A percentile compares a stretch with the other conserved stretches of the same genome.
These are phyloP conservation scores for Synodontis membranacea DNA, from an alignment of 2,113 vertebrate genomes.

Conservation along the genomic window DNA sequence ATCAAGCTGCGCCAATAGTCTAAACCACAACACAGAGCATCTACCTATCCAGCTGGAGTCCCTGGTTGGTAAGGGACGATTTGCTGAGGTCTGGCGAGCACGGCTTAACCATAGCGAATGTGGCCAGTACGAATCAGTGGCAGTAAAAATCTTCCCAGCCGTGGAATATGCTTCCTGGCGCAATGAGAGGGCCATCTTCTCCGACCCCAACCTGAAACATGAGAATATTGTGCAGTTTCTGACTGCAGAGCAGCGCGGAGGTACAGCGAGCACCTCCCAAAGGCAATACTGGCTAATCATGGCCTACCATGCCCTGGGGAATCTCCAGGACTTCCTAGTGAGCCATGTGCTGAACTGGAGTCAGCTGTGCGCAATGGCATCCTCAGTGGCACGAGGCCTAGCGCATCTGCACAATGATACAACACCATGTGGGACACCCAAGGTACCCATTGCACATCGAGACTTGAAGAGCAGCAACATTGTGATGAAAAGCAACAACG, in stretches of 20 bases:
- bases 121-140: constrained; percentile 77
- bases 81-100: constrained; percentile 84
- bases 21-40: constrained; percentile 66
- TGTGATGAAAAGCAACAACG: constrained; percentile 77
- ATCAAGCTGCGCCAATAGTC: constrained; percentile 58
- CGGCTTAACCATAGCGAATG: constrained; percentile 72
- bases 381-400: constrained; percentile 79
- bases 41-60: constrained; percentile 83
- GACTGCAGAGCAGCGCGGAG: constrained; percentile 75
- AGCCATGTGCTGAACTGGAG: constrained; percentile 79
- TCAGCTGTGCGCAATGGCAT: constrained; percentile 77
- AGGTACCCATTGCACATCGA: constrained; percentile 84
- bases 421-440: constrained; percentile 70
- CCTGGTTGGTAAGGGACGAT: constrained; percentile 85
- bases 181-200: constrained; percentile 82
- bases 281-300: constrained; percentile 88
- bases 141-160: constrained; percentile 85
- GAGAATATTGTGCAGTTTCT: constrained; percentile 84
- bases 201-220: constrained; percentile 78
- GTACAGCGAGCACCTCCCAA: constrained; percentile 55
- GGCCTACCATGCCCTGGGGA: constrained; percentile 83
- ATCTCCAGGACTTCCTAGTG: constrained; percentile 86
- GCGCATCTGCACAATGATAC: constrained; percentile 87
- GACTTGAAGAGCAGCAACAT: constrained; percentile 90
- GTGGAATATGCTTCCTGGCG: constrained; percentile 85